Base-by-base conservation (phyloP, 2,113 vertebrate genomes). In the Petroica traversi region DNA sequence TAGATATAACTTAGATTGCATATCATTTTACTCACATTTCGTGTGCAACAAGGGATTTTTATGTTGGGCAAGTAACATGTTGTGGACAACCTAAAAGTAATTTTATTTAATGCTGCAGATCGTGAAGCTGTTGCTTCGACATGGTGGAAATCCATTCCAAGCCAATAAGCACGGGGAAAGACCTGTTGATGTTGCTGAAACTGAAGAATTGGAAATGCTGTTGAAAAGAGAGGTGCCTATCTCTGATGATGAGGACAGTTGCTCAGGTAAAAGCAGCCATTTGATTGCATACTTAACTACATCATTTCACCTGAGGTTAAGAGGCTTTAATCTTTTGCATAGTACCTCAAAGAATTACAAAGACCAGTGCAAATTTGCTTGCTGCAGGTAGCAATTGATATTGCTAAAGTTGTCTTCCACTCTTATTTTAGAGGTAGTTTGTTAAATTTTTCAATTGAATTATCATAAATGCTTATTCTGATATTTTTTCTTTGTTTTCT, bases 181-280 rank as follows among this genome's bases (percentile, higher is more conserved):
- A 31, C 99, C 99, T 12, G 99, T 99, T 89, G 99, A 99, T 80
- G 99, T 99, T 79, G 99, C 99, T 31, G 99, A 99, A 98, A 99
- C 99, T 67, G 98, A 99, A 93, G 99, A 99, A 96, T 86, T 99
- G 88, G 99, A 99, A 92, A 98, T 98, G 97, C 98, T 99, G 1
- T 86, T 99, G 55, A 99, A 99, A 97, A 98, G 99, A 88, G 99
- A 99, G 93, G 98, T 99, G 45, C 97, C 98, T 5, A 97, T 99
- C 85, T 99, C 99, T 59, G 99, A 99, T 90, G 98, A 98, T 63
- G 99, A 99, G 18, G 99, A 99, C 36, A 99, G 98, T 95, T 99
- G 98, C 69, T 99, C 99, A 98, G 99, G 99, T 99, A 97, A 90
- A 81, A 85, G 66, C 8, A 64, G 14, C 24, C 36, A 31, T 85